Evolutionary conservation across 2,113 vertebrate genomes (phyloP), one percentile per base, ranked within the genome.

Genomic region (Uria aalge): DNA sequence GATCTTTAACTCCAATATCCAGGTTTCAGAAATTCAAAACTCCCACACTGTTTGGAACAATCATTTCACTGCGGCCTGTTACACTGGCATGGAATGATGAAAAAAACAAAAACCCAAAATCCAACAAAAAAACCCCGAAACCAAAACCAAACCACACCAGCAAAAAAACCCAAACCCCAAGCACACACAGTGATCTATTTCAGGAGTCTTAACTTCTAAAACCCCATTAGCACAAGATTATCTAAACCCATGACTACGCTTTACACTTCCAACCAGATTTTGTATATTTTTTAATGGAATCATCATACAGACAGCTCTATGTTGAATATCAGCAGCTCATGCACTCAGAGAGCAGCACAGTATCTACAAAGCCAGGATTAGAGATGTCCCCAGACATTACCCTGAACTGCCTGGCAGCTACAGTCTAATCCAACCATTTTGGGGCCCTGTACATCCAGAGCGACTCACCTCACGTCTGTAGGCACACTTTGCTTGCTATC

Each of bases 381-480:
- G 38, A 38, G 29, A 20, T n/a, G 53, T 30, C 15, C 38, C 11
- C 29, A 0, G 2, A 57, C 0, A 0, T 45, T 26, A 60, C 29
- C 34, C 27, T 43, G 48, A 82, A 48, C 30, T 74, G 60, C 38
- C 75, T 74, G 45, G 27, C 66, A 48, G 30, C 9, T 62, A 14
- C 22, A 63, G 50, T 11, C 50, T 45, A 66, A 55, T 27, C 48
- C 64, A 86, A 45, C 13, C 13, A 1, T 19, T 26, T 2, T 22
- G 29, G 48, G 40, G 56, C 24, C 38, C 50, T 74, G 32, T 32
- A 11, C 47, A 32, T 4, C 22, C 73, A n/a, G 29, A 68, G 36
- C 2, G 29, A 76, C 64, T 22, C 43, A 76, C 36, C 40, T 27
- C 63, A 52, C 0, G 0, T 8, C 68, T 48, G 48, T 19, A 50